Conservation (phyloP, 2,888 invertebrate species). For the Phortica okadai region DNA sequence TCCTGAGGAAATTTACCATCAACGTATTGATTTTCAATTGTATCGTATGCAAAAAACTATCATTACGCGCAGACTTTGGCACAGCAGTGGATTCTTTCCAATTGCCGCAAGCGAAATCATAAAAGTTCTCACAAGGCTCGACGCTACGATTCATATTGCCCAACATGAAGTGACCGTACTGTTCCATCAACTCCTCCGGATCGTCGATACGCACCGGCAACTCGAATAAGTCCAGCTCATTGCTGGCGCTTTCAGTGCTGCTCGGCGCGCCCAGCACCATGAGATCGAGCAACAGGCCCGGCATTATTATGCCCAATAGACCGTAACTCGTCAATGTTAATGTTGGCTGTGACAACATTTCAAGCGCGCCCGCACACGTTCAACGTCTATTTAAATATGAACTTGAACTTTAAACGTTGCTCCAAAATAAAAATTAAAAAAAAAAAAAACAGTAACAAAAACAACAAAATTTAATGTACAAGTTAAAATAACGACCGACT, state of each 20-base stretch:
- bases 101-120: conserved; percentile 70
- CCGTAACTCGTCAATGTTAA: conserved; percentile 39
- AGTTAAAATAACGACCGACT: not conserved
- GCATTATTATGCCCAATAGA: conserved; percentile 54
- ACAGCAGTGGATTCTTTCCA: conserved; percentile 64
- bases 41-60: conserved; percentile 64
- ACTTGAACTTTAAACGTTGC: conserved; percentile 33
- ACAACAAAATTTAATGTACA: not conserved
- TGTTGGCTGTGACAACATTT: conserved; percentile 28
- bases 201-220: conserved; percentile 57
- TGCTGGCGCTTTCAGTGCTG: not conserved
- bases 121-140: conserved; percentile 73
- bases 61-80: conserved; percentile 55
- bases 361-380: conserved; percentile 5
- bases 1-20: conserved; percentile 59
- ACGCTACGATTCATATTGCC: conserved; percentile 66
- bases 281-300: conserved; percentile 6
- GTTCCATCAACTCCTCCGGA: conserved; percentile 63
- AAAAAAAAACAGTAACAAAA: no score
- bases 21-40: conserved; percentile 62
- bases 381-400: conserved; percentile 33
- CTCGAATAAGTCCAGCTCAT: conserved; percentile 53
- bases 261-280: not conserved
- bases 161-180: conserved; percentile 64
- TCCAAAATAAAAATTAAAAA: not conserved